Evolutionary conservation across 2,113 vertebrate species (phyloP).

Genomic region (Poecile atricapillus): DNA sequence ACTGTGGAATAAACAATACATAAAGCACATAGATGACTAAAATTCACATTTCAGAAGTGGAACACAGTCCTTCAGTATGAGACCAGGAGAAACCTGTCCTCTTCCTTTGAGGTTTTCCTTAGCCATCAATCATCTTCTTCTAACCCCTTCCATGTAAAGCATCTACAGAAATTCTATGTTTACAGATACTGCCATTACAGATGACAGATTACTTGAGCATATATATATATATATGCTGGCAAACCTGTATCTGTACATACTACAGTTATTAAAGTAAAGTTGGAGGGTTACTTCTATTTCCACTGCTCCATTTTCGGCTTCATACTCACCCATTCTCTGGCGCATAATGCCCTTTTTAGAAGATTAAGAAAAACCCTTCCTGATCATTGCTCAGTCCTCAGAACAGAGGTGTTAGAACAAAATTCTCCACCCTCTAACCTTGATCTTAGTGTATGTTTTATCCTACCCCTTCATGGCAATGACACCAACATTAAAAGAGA

Average conservation of each 20-base stretch:
- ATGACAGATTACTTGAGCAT: not conserved
- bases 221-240: not conserved
- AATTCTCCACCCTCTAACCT: slow-evolving; percentile 45
- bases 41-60: not conserved
- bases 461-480: slow-evolving; percentile 63
- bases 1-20: not conserved
- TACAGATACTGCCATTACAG: not conserved
- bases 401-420: slow-evolving; percentile 45
- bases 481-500: slow-evolving; percentile 62
- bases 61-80: not conserved
- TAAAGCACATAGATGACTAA: not conserved
- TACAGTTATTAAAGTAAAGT: not conserved
- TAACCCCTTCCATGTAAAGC: not conserved
- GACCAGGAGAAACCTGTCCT: not conserved
- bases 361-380: slow-evolving; percentile 56
- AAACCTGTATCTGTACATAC: not conserved
- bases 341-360: slow-evolving; percentile 6
- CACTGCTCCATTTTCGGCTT: not conserved
- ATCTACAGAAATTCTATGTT: not conserved
- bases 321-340: not conserved
- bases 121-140: not conserved
- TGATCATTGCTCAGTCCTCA: slow-evolving; percentile 29
- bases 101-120: not conserved
- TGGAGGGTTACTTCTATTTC: not conserved
- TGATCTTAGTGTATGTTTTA: slow-evolving; percentile 60